Conservation (phyloP, 2,113 vertebrate species). For the Megalops atlanticus region DNA sequence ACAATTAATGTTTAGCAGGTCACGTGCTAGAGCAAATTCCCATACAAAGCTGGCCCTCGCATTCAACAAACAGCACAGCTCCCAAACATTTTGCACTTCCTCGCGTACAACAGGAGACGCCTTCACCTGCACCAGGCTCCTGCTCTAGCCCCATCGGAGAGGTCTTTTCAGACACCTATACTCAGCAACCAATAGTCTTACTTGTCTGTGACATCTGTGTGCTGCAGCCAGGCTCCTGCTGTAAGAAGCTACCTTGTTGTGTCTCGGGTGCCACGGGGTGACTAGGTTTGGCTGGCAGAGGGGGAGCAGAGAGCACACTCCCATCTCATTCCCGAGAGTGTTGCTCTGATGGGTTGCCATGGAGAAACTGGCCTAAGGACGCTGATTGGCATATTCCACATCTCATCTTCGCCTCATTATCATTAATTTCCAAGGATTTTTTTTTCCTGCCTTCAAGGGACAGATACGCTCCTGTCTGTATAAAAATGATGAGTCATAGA, state of each 20-base stretch:
- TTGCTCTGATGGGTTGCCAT: slow-evolving; percentile 20
- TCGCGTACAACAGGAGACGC: no score
- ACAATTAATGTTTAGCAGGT: no score
- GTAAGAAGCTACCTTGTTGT: no score
- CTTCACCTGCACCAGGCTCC: no score
- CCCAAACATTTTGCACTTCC: no score
- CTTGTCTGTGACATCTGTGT: background rate
- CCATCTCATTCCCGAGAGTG: background rate
- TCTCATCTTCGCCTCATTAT: slow-evolving; percentile 6
- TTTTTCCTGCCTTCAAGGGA: background rate
- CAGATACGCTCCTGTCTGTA: background rate
- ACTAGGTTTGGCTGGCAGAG: background rate
- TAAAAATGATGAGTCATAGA: background rate
- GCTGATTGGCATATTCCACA: slow-evolving; percentile 12
- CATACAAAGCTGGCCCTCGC: no score
- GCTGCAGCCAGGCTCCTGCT: no score
- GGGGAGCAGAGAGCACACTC: background rate
- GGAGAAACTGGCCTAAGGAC: background rate
- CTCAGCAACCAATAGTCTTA: no score
- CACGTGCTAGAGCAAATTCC: no score
- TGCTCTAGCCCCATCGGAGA: no score
- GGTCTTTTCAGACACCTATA: no score
- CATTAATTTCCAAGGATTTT: background rate
- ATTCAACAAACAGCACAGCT: no score
- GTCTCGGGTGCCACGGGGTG: background rate